Evolutionary conservation across 2,113 vertebrate genomes (phyloP).

Genomic region (Podocnemis expansa): DNA sequence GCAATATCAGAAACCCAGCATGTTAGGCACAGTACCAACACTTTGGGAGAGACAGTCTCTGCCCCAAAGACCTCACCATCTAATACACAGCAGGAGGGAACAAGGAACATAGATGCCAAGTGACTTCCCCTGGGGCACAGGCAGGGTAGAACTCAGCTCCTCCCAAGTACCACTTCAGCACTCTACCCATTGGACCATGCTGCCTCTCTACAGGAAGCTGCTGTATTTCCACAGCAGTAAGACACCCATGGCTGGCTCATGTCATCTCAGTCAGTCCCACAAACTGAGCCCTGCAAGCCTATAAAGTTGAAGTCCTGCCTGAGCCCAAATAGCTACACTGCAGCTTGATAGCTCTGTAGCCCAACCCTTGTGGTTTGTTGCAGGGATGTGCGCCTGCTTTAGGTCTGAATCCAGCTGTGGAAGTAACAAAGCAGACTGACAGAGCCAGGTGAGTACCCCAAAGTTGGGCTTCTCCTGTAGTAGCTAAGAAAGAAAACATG

Average conservation of each 20-base stretch:
- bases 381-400: too few relatives aligned
- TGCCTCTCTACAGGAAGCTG: not conserved
- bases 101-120: not conserved
- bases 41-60: not conserved
- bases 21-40: not conserved
- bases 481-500: too few relatives aligned
- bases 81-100: not conserved
- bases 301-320: too few relatives aligned
- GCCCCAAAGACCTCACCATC: not conserved
- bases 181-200: not conserved
- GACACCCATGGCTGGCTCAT: not conserved
- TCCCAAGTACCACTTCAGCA: not conserved
- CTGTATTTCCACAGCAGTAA: not conserved
- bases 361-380: too few relatives aligned
- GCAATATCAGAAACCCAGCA: not conserved
- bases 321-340: too few relatives aligned
- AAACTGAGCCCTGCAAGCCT: too few relatives aligned
- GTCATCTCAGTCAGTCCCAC: not conserved
- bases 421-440: too few relatives aligned
- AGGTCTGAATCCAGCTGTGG: too few relatives aligned
- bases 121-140: not conserved
- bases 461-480: too few relatives aligned
- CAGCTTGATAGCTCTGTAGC: too few relatives aligned
- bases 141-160: not conserved
- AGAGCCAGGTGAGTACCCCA: too few relatives aligned